Evolutionary conservation across 2,888 invertebrate genomes (phyloP).

Genomic region (Liodrosophila aerea): DNA sequence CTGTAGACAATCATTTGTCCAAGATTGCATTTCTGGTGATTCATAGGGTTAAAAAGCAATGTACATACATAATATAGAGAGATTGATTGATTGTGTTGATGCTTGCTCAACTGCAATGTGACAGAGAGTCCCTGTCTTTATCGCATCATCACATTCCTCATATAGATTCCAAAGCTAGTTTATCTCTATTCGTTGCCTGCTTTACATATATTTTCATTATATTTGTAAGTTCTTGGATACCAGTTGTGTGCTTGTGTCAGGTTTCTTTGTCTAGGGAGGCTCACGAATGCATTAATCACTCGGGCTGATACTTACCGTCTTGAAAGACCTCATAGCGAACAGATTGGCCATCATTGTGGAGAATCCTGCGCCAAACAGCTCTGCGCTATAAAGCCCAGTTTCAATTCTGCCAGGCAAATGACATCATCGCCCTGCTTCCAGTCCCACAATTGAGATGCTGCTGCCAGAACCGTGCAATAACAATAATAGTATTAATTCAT

Average conservation of each 20-base stretch:
- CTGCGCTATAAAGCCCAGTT: slow-evolving; percentile 99
- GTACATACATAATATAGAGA: slow-evolving; percentile 65
- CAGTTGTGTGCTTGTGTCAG: slow-evolving; percentile 66
- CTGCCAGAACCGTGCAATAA: no score
- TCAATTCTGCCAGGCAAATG: slow-evolving; percentile 98
- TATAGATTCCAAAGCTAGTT: slow-evolving; percentile 20
- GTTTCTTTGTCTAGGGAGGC: slow-evolving; percentile 33
- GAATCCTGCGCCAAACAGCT: slow-evolving; percentile 99
- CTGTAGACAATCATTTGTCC: slow-evolving; percentile 99
- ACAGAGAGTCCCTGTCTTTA: slow-evolving; percentile 32
- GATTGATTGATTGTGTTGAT: slow-evolving; percentile 46
- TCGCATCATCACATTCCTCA: no score
- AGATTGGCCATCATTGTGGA: slow-evolving; percentile 99
- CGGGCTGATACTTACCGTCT: slow-evolving; percentile 96
- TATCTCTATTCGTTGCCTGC: slow-evolving; percentile 19
- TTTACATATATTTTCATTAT: no score
- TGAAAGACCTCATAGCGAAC: slow-evolving; percentile 99
- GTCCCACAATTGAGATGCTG: no score
- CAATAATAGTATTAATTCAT: no score
- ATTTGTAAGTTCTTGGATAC: slow-evolving; percentile 28
- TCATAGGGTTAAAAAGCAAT: slow-evolving; percentile 83
- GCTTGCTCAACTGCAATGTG: slow-evolving; percentile 12
- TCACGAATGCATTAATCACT: slow-evolving; percentile 18
- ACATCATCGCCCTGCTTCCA: slow-evolving; percentile 99
- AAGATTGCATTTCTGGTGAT: slow-evolving; percentile 98